Percentiles rank a stretch among this genome's conserved stretches.
These are phyloP conservation scores for Pachliopta kotzebuea DNA, from an alignment of 2,888 invertebrate species.

Conservation along the genomic window DNA sequence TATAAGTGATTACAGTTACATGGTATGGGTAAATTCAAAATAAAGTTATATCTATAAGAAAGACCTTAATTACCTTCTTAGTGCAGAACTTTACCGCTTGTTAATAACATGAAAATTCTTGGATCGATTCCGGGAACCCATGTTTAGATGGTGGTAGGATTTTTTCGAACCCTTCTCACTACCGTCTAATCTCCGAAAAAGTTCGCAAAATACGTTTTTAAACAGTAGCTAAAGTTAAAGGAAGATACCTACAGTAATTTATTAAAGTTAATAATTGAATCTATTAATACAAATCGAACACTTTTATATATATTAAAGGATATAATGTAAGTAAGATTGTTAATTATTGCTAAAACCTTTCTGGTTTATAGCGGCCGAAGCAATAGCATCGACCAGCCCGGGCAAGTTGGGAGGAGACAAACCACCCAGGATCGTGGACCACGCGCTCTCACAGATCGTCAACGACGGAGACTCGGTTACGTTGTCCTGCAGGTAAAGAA, in stretches of 20 bases:
- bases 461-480: constrained; percentile 94
- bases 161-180: too few species aligned
- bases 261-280: background rate
- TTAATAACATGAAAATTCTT: too few species aligned
- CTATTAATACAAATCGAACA: background rate
- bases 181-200: too few species aligned
- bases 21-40: too few species aligned
- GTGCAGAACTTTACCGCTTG: too few species aligned
- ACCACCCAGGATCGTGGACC: constrained; percentile 93
- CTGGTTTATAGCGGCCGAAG: constrained; percentile 68
- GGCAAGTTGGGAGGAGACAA: constrained; percentile 84
- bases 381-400: constrained; percentile 69
- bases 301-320: background rate
- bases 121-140: too few species aligned
- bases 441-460: constrained; percentile 89
- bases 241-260: background rate
- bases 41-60: too few species aligned
- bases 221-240: too few species aligned
- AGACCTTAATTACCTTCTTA: too few species aligned
- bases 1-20: too few species aligned
- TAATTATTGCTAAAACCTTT: background rate
- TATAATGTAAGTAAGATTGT: background rate
- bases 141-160: too few species aligned
- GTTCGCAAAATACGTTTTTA: too few species aligned
- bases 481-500: constrained; percentile 84